These are phyloP conservation scores for Amblyjoppa fuscipennis DNA, from an alignment of 2,888 invertebrate species.

Conservation along the genomic window DNA sequence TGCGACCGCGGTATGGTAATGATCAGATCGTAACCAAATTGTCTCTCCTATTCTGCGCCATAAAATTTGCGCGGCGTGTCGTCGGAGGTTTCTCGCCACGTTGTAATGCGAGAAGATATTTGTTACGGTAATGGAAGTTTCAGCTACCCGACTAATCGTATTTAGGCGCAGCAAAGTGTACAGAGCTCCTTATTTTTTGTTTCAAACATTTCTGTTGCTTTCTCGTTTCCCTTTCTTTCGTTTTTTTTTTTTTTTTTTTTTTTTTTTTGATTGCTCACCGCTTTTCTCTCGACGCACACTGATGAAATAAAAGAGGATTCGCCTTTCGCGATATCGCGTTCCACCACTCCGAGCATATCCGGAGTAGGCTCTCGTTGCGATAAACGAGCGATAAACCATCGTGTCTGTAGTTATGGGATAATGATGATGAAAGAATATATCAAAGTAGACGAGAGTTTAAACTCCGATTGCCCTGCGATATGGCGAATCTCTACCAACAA, in stretches of 20 bases:
- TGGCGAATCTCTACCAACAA: background rate
- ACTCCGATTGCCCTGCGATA: slow-evolving; percentile 5
- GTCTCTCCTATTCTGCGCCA: background rate
- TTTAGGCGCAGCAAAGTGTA: background rate
- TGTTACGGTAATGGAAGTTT: background rate
- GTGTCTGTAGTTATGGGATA: slow-evolving; percentile 6
- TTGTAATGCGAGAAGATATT: background rate
- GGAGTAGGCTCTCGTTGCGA: slow-evolving; percentile 39
- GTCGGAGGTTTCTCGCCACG: background rate
- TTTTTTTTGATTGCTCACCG: slow-evolving; percentile 11
- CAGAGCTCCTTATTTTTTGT: too few relatives aligned
- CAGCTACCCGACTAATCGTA: background rate
- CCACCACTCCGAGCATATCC: slow-evolving; percentile 46
- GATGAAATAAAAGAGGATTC: slow-evolving; percentile 37
- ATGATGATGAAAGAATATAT: slow-evolving; percentile 9
- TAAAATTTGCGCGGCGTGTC: background rate
- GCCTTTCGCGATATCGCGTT: slow-evolving; percentile 54
- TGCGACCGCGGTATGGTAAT: background rate
- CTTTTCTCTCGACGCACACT: background rate
- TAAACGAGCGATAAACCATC: slow-evolving; percentile 56
- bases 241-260: background rate
- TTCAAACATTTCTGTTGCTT: too few relatives aligned
- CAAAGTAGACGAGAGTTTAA: background rate
- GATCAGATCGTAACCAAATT: background rate
- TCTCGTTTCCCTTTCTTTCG: background rate